Evolutionary conservation across 1,140 invertebrate species (phyloP).

Genomic region (Parasteatoda tepidariorum): DNA sequence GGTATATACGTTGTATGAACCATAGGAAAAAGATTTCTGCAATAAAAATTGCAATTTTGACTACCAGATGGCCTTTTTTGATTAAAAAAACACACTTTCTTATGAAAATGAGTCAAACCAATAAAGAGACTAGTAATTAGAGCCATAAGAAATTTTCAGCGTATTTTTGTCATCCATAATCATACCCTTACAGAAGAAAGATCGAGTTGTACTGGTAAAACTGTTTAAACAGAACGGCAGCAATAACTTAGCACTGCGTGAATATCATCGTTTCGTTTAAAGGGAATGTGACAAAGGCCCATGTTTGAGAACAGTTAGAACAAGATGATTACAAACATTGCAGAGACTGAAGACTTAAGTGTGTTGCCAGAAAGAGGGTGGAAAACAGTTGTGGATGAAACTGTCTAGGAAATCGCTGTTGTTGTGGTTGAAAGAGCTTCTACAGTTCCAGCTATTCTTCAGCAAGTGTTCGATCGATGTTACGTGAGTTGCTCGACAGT

Average conservation of each 20-base stretch:
- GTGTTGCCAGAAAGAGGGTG: neutral
- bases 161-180: neutral
- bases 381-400: neutral
- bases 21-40: neutral
- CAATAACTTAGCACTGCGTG: neutral
- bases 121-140: neutral
- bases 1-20: neutral
- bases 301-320: neutral
- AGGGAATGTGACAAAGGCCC: neutral
- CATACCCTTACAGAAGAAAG: neutral
- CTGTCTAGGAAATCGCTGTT: neutral
- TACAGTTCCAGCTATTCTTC: neutral
- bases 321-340: neutral
- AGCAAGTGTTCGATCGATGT: neutral
- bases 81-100: neutral
- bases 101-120: neutral
- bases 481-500: neutral
- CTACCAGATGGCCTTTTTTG: neutral
- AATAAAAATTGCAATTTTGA: neutral
- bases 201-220: neutral
- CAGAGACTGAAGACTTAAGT: neutral
- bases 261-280: neutral
- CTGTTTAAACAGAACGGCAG: neutral
- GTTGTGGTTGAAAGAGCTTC: neutral
- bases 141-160: neutral